Evolutionary conservation across 2,888 invertebrate species (phyloP).

Genomic region (Agriopis leucophaearia): DNA sequence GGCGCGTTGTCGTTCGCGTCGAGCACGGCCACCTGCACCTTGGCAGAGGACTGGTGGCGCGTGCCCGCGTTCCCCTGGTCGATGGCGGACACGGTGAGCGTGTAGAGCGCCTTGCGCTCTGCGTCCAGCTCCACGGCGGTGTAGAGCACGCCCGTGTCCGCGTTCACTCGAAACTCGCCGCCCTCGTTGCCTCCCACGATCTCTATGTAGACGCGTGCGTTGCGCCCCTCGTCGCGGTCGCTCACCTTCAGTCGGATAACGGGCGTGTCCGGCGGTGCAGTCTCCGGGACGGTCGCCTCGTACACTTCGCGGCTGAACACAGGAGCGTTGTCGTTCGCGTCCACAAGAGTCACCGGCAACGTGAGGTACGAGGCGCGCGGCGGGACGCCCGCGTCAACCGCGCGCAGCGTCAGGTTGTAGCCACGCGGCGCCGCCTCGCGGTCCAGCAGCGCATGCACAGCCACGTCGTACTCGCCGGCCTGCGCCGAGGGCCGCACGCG

Average conservation of each 20-base stretch:
- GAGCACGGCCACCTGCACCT: constrained; percentile 94
- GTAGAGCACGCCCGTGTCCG: constrained; percentile 95
- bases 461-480: constrained; percentile 91
- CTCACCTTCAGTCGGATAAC: constrained; percentile 94
- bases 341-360: constrained; percentile 92
- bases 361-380: constrained; percentile 92
- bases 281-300: constrained; percentile 95
- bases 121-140: constrained; percentile 94
- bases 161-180: constrained; percentile 94
- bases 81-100: constrained; percentile 95
- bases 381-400: constrained; percentile 93
- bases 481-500: constrained; percentile 88
- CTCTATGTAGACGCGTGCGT: constrained; percentile 94
- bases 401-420: constrained; percentile 95
- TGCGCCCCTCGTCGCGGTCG: constrained; percentile 93
- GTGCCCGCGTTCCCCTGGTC: constrained; percentile 95
- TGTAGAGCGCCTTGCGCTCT: constrained; percentile 93
- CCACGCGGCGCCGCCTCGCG: constrained; percentile 92
- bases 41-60: constrained; percentile 95
- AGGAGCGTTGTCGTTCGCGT: constrained; percentile 94
- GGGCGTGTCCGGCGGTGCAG: constrained; percentile 95
- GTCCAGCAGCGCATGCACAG: constrained; percentile 91
- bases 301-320: constrained; percentile 95
- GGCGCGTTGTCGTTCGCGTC: constrained; percentile 99
- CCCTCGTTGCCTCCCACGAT: constrained; percentile 97